Percentiles rank a stretch among this genome's conserved stretches.
phyloP scores from a whole-genome alignment of 23 tunicate species.

The Trididemnum miniatum region DNA sequence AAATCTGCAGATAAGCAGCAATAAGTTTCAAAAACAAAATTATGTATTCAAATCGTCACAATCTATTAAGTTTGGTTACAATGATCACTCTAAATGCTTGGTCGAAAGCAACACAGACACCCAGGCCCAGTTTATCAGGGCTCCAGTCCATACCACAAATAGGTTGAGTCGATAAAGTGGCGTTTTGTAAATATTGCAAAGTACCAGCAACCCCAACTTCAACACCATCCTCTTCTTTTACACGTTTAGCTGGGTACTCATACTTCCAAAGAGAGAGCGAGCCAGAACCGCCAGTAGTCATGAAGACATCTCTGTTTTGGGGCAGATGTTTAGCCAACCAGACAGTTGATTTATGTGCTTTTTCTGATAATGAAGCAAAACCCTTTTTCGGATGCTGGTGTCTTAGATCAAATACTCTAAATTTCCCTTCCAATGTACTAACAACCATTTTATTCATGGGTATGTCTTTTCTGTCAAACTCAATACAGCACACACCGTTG shows the following conservation, averaged over 20 bases:
- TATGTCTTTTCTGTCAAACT: conserved; percentile 95
- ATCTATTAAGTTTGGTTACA: conserved; percentile 80
- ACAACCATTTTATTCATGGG: conserved; percentile 94
- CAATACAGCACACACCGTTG: conserved; percentile 92
- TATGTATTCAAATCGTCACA: conserved; percentile 24
- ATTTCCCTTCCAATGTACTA: conserved; percentile 82
- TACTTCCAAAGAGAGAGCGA: conserved; percentile 90
- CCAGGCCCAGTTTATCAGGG: conserved; percentile 95
- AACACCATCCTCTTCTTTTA: conserved; percentile 70
- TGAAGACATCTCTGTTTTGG: conserved; percentile 93
- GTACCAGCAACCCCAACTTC: conserved; percentile 77
- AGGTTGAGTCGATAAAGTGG: conserved; percentile 96
- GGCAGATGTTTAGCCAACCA: conserved; percentile 94
- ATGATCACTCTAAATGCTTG: conserved; percentile 86
- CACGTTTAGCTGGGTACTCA: conserved; percentile 85
- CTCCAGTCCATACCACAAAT: conserved; percentile 94
- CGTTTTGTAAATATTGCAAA: conserved; percentile 84
- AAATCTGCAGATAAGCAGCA: not conserved
- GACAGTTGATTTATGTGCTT: conserved; percentile 96
- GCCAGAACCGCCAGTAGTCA: conserved; percentile 98
- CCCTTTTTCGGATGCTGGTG: conserved; percentile 88
- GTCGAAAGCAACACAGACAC: conserved; percentile 89
- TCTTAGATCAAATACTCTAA: conserved; percentile 80
- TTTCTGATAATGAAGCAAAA: conserved; percentile 81
- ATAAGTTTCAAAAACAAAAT: not conserved